These are phyloP conservation scores for Electrona antarctica DNA, from an alignment of 2,113 vertebrate species.

Conservation along the genomic window DNA sequence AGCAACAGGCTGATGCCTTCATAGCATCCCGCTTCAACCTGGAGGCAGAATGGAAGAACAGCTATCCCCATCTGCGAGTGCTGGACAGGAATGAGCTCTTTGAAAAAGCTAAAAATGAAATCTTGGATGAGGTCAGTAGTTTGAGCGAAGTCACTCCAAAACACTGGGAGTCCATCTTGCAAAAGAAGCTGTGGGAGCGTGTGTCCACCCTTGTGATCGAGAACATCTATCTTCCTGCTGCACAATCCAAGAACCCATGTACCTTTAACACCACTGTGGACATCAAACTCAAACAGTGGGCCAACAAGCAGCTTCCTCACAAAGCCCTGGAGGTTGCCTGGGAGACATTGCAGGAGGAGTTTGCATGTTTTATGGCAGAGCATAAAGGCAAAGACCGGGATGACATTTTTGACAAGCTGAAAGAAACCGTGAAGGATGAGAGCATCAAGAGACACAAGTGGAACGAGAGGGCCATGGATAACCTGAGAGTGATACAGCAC, in stretches of 20 bases:
- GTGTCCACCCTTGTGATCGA: constrained; percentile 98
- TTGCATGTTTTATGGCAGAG: constrained; percentile 97
- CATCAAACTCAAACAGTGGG: constrained; percentile 99
- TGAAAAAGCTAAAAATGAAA: constrained; percentile 99
- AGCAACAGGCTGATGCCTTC: constrained; percentile 97
- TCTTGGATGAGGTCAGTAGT: constrained; percentile 98
- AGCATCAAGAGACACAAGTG: constrained; percentile 96
- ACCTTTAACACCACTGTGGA: constrained; percentile 99
- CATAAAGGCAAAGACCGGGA: constrained; percentile 96
- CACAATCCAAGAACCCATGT: constrained; percentile 93
- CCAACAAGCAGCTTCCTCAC: constrained; percentile 96
- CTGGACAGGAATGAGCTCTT: constrained; percentile 97
- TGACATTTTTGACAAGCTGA: constrained; percentile 98
- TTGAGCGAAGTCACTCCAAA: constrained; percentile 97
- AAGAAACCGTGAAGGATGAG: constrained; percentile 97
- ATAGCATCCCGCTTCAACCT: constrained; percentile 99
- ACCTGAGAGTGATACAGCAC: constrained; percentile 98
- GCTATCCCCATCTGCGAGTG: constrained; percentile 93
- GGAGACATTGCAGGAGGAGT: constrained; percentile 97
- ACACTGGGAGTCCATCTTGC: constrained; percentile 97
- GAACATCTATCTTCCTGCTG: constrained; percentile 98
- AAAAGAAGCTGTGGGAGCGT: constrained; percentile 95
- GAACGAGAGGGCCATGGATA: constrained; percentile 96
- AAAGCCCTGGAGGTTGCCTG: constrained; percentile 98
- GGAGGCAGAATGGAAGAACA: constrained; percentile 99